phyloP scores from a whole-genome alignment of 2,797 vertebrate species.

The Platalea minor region DNA sequence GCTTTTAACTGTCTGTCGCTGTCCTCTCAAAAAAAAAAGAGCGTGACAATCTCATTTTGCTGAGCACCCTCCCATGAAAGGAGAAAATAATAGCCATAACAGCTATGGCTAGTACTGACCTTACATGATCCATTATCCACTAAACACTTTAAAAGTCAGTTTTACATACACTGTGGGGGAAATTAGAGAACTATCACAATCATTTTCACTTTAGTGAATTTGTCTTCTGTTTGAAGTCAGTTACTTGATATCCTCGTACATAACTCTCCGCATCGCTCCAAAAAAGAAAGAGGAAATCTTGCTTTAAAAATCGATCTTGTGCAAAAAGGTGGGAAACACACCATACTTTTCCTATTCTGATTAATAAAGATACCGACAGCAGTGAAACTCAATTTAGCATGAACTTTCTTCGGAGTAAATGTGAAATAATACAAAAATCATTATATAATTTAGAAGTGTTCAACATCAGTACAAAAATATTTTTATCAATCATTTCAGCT shows the following conservation, averaged over 20 bases:
- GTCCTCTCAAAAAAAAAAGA: conserved; percentile 77
- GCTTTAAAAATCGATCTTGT: conserved; percentile 38
- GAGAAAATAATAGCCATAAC: conserved; percentile 80
- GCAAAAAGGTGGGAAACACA: conserved; percentile 21
- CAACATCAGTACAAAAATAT: conserved; percentile 74
- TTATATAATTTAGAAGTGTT: conserved; percentile 75
- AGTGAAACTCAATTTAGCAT: conserved; percentile 14
- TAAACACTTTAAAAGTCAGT: conserved; percentile 82
- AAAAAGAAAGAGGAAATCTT: conserved; percentile 40
- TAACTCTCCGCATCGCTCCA: neutral
- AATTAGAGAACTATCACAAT: conserved; percentile 73
- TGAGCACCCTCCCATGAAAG: conserved; percentile 83
- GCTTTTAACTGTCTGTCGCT: conserved; percentile 86
- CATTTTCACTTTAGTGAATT: conserved; percentile 77
- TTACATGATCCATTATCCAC: conserved; percentile 81
- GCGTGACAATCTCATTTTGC: conserved; percentile 85
- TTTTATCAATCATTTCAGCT: conserved; percentile 76
- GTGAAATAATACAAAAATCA: conserved; percentile 70
- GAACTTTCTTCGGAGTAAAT: conserved; percentile 62
- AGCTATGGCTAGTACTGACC: conserved; percentile 77
- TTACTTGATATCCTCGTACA: conserved; percentile 66
- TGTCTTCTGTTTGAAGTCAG: conserved; percentile 69
- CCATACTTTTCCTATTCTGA: conserved; percentile 36
- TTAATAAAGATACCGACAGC: conserved; percentile 19
- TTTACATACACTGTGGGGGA: conserved; percentile 77